Evolutionary conservation across 2,888 invertebrate species (phyloP), one percentile per base, ranked within the genome.

Genomic region (Protophormia terraenovae): DNA sequence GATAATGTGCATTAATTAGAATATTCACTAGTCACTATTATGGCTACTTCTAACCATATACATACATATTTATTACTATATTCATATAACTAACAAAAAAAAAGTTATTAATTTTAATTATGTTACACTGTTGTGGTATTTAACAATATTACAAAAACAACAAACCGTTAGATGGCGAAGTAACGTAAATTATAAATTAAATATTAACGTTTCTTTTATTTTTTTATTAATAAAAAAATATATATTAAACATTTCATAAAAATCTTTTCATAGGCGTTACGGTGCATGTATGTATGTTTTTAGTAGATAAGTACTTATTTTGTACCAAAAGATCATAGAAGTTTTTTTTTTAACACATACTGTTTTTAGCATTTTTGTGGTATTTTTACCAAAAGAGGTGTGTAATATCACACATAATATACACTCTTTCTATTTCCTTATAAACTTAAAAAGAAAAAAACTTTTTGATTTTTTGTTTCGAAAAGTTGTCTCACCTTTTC

Each of bases 151-250:
- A 19, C 27, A 53, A 71, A 24, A 16, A 58, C 45, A 12, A 2
- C 12, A 14, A 64, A 53, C 50, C 47, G 62, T 73, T 73, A 75
- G 16, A 50, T 32, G 62, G 29, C 8, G 22, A 32, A 75, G 19
- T 38, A 38, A 35, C 38, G 27, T 22, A 38, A 19, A 58, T 45
- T n/a, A 58, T 38, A 32, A 50, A 60, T 29, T 47, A 64, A 45
- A 41, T 60, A 62, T 45, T 35, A 64, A 24, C 24, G 8, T 27
- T 24, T 55, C n/a, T 55, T 55, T 55, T 27, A 55, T 27, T n/a
- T 14, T 27, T 55, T 29, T 27, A n/a, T 14, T 14, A 4, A 27
- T 8, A 47, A 19, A 14, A 47, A 47, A 16, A 47, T 6, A 58
- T 22, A 29, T 58, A n/a, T 58, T 22, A 29, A 27, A 55, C 8